A percentile compares a stretch with the other conserved stretches of the same genome.
Conservation (phyloP, 2,888 invertebrate species). For the Hedychridium roseum region DNA sequence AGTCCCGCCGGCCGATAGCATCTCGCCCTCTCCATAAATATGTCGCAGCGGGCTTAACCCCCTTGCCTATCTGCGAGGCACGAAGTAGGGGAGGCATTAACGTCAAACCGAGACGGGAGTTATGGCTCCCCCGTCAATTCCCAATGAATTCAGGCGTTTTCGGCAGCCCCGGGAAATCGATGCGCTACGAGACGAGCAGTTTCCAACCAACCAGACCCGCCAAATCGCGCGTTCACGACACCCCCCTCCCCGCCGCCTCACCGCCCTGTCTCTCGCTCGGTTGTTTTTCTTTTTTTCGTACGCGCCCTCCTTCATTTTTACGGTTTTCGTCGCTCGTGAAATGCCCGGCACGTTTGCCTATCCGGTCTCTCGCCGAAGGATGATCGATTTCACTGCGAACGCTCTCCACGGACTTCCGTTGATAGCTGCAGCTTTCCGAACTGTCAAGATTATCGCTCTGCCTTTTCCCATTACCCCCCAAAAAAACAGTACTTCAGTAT, state of each 20-base stretch:
- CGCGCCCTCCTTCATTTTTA: conserved; percentile 28
- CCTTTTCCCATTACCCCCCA: no score
- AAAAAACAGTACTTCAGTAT: no score
- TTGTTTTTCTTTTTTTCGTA: no score
- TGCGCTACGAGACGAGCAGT: conserved; percentile 43
- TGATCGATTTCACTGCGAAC: conserved; percentile 19
- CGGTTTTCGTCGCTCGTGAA: conserved; percentile 22
- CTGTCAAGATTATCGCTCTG: no score
- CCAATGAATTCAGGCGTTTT: conserved; percentile 64
- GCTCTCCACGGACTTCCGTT: no score
- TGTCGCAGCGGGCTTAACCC: conserved; percentile 64
- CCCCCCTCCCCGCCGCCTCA: conserved; percentile 9
- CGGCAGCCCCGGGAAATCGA: conserved; percentile 61
- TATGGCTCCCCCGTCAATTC: conserved; percentile 65
- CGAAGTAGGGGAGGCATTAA: conserved; percentile 63
- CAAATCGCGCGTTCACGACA: no score
- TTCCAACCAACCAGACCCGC: no score
- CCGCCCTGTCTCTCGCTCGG: conserved; percentile 9
- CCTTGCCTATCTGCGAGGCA: conserved; percentile 61
- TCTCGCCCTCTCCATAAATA: conserved; percentile 65
- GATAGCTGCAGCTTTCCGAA: no score
- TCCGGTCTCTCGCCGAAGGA: conserved; percentile 11
- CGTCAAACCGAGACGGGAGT: conserved; percentile 63
- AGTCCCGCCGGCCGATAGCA: conserved; percentile 56
- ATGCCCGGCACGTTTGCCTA: conserved; percentile 21